These are phyloP conservation scores for Plodia interpunctella DNA, from an alignment of 1,140 invertebrate genomes.

Conservation along the genomic window DNA sequence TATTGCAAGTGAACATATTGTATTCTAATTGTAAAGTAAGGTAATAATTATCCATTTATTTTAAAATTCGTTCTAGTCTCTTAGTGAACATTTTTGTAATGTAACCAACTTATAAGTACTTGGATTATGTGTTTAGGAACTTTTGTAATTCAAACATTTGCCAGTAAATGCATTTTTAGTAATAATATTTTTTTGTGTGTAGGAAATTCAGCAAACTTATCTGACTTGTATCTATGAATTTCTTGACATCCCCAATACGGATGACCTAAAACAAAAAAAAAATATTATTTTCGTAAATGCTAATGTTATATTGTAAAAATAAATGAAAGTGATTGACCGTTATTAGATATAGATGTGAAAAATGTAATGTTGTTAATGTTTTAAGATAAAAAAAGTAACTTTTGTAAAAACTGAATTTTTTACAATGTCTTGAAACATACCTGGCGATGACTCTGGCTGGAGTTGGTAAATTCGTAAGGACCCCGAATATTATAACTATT, in stretches of 20 bases:
- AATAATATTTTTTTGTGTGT: neutral
- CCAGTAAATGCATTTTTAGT: neutral
- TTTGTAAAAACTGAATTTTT: conserved; percentile 77
- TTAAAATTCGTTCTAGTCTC: conserved; percentile 1
- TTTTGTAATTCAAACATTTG: neutral
- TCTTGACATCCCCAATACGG: neutral
- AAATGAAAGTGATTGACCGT: conserved; percentile 69
- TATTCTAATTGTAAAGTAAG: neutral
- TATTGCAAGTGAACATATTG: conserved; percentile 4
- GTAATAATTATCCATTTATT: neutral
- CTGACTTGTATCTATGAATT: neutral
- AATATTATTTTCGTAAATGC: conserved; percentile 64
- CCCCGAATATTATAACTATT: conserved; percentile 76
- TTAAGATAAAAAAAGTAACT: conserved; percentile 73
- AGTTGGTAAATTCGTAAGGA: conserved; percentile 63
- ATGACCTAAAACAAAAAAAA: conserved; percentile 8
- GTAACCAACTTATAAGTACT: conserved; percentile 2
- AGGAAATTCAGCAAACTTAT: neutral
- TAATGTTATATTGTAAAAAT: conserved; percentile 56
- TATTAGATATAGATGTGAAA: conserved; percentile 75
- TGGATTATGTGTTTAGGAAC: neutral
- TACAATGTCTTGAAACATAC: conserved; percentile 76
- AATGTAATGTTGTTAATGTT: conserved; percentile 77
- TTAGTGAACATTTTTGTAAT: conserved; percentile 1
- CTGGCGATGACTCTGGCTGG: conserved; percentile 46